These are phyloP conservation scores for Drosophila novamexicana DNA, from an alignment of 1,140 invertebrate species.

Conservation along the genomic window DNA sequence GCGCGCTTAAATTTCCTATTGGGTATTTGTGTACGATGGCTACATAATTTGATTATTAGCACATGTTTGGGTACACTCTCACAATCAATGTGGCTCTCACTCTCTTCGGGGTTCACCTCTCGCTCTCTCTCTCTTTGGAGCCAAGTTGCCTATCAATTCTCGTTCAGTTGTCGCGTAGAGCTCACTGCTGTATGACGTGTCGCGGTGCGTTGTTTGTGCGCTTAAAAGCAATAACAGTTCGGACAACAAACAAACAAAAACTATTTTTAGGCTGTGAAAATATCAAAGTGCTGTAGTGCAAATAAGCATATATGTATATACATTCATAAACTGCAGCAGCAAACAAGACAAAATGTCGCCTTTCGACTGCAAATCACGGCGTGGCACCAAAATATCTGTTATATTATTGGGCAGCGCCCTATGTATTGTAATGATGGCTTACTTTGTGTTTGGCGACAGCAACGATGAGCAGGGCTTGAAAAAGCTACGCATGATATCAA, in stretches of 20 bases:
- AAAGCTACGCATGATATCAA: conserved; percentile 81
- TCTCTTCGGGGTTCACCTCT: not conserved
- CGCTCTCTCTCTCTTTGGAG: conserved; percentile 3
- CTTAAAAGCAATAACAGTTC: conserved; percentile 35
- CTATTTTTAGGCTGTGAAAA: conserved; percentile 75
- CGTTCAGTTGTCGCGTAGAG: conserved; percentile 54
- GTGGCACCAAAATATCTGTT: conserved; percentile 83
- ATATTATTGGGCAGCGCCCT: conserved; percentile 75
- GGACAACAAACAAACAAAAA: conserved; percentile 69
- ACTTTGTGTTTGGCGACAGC: conserved; percentile 82
- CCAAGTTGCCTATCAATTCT: conserved; percentile 26
- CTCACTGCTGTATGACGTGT: conserved; percentile 56
- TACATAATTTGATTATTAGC: conserved; percentile 71
- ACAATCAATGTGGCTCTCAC: not conserved
- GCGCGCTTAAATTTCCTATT: conserved; percentile 17
- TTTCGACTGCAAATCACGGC: conserved; percentile 76
- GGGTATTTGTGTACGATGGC: conserved; percentile 6
- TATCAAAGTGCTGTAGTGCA: conserved; percentile 44
- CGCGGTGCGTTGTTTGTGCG: conserved; percentile 6
- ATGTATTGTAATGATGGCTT: conserved; percentile 82
- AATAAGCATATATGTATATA: conserved; percentile 7
- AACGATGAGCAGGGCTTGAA: conserved; percentile 79
- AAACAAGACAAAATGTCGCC: conserved; percentile 53
- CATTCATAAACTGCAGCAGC: conserved; percentile 59
- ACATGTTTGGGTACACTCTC: conserved; percentile 28